phyloP scores from a whole-genome alignment of 1,140 invertebrate genomes.

The Drepana arcuata region DNA sequence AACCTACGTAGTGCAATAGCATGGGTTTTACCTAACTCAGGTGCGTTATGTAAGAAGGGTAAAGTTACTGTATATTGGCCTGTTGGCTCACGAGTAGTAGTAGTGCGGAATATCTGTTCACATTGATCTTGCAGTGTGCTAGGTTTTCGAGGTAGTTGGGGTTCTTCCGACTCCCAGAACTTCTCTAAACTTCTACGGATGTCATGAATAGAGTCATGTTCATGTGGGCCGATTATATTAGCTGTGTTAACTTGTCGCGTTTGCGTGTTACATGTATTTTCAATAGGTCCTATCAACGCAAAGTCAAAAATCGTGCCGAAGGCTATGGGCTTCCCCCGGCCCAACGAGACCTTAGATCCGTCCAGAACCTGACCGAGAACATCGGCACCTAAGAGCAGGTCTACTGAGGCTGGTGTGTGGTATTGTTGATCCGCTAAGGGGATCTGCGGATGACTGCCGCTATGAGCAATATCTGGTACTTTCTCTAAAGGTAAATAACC shows the following conservation, averaged over 20 bases:
- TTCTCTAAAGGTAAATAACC: constrained; percentile 1
- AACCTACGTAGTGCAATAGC: constrained; percentile 3
- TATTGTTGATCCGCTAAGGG: constrained; percentile 1
- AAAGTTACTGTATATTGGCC: constrained; percentile 1
- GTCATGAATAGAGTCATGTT: background rate
- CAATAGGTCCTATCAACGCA: constrained; percentile 7
- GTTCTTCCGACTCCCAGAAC: constrained; percentile 4
- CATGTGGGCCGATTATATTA: background rate
- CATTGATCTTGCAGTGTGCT: constrained; percentile 1
- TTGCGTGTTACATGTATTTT: background rate
- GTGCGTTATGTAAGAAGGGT: background rate
- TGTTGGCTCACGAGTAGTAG: constrained; percentile 1
- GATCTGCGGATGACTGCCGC: background rate
- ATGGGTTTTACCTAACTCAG: background rate
- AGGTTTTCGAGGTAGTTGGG: too few species aligned
- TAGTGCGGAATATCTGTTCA: constrained; percentile 1
- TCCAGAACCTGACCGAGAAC: constrained; percentile 7
- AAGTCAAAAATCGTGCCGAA: constrained; percentile 16
- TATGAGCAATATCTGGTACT: background rate
- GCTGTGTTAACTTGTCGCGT: background rate
- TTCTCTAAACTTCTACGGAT: background rate
- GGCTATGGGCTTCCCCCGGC: constrained; percentile 10
- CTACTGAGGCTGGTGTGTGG: constrained; percentile 1
- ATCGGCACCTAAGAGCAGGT: constrained; percentile 4
- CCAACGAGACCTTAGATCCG: constrained; percentile 10